Base-by-base conservation (phyloP, 2,797 vertebrate species). In the Anas bahamensis region DNA sequence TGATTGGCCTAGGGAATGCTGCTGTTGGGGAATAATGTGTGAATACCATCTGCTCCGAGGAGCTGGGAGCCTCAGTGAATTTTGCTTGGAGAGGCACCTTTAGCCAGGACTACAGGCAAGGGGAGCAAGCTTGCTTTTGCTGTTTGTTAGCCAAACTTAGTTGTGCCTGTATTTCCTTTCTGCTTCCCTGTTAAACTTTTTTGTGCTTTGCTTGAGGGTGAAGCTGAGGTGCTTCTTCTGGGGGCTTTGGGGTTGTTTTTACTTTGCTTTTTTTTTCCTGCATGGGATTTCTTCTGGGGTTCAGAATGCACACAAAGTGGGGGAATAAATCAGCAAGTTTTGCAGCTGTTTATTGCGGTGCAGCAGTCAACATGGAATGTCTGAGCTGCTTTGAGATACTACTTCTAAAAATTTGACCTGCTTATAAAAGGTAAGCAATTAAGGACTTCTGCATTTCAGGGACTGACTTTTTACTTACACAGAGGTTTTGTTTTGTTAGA, bases 311-410 rank as follows among this genome's bases (percentile, higher is more conserved):
- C 84, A 90, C 35, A 90, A 89, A 86, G 78, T 86, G 95, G 26
- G 85, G 70, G 65, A 64, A 73, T 96, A 95, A 97, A 97, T 94
- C 95, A 72, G 86, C 77, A 83, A 96, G 93, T 96, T 97, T 97
- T 97, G 97, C 96, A 98, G 98, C 98, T 98, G 98, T 98, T 98
- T 97, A 95, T 97, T 87, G 96, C 95, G 96, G 94, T 94, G 94
- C 76, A 17, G 87, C 77, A 86, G 61, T 91, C 95, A 97, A 93
- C 94, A 97, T 97, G 98, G 96, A 97, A 94, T 93, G 96, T 90
- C 95, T 92, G 94, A 93, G 91, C 74, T 83, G 94, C 91, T 95
- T 72, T 74, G 71, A 91, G 95, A 94, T 90, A 94, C 96, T 72
- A 69, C 86, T 85, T 77, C 85, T 83, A 82, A 93, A 93, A 85